phyloP scores from a whole-genome alignment of 2,797 vertebrate species.

The Myotis myotis region DNA sequence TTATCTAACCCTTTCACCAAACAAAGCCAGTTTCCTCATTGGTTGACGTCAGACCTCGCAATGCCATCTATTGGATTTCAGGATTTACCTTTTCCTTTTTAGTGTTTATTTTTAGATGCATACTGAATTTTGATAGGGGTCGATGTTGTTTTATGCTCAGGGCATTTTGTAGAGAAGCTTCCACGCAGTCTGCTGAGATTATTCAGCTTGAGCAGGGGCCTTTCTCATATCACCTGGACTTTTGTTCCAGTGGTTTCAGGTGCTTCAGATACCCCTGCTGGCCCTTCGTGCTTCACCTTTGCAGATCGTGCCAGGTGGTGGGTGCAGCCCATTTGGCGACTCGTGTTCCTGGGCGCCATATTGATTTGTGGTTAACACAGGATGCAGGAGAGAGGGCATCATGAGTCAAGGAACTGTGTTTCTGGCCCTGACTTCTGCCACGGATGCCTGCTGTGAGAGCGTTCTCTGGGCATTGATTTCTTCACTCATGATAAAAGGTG shows the following conservation, averaged over 20 bases:
- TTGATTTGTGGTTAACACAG: background rate
- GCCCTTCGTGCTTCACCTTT: background rate
- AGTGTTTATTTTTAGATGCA: constrained; percentile 60
- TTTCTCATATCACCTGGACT: constrained; percentile 2
- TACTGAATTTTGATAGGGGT: constrained; percentile 53
- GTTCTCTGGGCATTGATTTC: background rate
- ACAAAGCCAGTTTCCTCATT: constrained; percentile 61
- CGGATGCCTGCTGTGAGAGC: background rate
- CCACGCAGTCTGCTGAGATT: constrained; percentile 1
- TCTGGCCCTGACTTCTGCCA: background rate
- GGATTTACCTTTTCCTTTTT: constrained; percentile 40
- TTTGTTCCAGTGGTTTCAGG: constrained; percentile 27
- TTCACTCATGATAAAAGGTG: background rate
- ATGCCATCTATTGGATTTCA: constrained; percentile 50
- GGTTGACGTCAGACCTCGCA: constrained; percentile 25
- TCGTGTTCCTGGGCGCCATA: background rate
- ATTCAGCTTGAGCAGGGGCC: background rate
- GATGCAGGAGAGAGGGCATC: background rate
- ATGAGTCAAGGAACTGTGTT: background rate
- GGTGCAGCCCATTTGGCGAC: background rate
- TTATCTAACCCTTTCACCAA: constrained; percentile 20
- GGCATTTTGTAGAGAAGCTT: background rate
- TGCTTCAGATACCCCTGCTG: background rate
- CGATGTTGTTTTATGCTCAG: constrained; percentile 25
- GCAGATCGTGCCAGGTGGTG: constrained; percentile 14